phyloP scores from a whole-genome alignment of 1,140 invertebrate species.

The Formica selysi region DNA sequence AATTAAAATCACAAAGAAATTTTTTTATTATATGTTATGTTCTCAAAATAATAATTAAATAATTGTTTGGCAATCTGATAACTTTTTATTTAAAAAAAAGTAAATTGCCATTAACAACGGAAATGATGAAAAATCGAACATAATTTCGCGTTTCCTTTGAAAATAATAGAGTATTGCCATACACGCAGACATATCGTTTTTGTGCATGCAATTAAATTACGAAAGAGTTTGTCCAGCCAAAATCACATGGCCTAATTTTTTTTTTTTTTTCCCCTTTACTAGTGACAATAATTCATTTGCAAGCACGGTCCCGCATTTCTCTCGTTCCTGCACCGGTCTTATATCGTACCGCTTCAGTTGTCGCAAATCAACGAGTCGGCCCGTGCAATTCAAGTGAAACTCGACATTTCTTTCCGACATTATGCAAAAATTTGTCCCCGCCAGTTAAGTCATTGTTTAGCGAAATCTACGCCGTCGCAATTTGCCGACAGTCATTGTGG shows the following conservation, averaged over 20 bases:
- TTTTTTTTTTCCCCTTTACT: not conserved
- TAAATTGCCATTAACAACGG: not conserved
- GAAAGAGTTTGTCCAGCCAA: not conserved
- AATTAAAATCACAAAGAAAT: not conserved
- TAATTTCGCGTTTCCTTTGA: not conserved
- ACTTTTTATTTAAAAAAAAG: slow-evolving; percentile 7
- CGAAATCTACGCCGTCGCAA: slow-evolving; percentile 51
- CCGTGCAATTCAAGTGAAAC: slow-evolving; percentile 85
- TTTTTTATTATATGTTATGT: not conserved
- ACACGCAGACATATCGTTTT: not conserved
- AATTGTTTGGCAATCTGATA: not conserved
- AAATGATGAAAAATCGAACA: not conserved
- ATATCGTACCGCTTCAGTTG: slow-evolving; percentile 83
- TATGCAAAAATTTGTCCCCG: slow-evolving; percentile 85
- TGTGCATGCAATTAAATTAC: slow-evolving; percentile 54
- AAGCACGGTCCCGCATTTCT: slow-evolving; percentile 5
- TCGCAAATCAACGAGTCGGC: slow-evolving; percentile 81
- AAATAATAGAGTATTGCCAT: not conserved
- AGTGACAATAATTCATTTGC: slow-evolving; percentile 30
- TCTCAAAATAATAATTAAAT: not conserved
- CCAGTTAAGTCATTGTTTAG: slow-evolving; percentile 78
- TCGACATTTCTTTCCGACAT: slow-evolving; percentile 84
- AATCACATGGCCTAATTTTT: slow-evolving; percentile 12
- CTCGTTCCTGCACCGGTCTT: slow-evolving; percentile 23
- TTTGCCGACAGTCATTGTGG: slow-evolving; percentile 50